A percentile compares a stretch with the other conserved stretches of the same genome.
phyloP scores from a whole-genome alignment of 2,888 invertebrate species.

The Eutolmus rufibarbis region DNA sequence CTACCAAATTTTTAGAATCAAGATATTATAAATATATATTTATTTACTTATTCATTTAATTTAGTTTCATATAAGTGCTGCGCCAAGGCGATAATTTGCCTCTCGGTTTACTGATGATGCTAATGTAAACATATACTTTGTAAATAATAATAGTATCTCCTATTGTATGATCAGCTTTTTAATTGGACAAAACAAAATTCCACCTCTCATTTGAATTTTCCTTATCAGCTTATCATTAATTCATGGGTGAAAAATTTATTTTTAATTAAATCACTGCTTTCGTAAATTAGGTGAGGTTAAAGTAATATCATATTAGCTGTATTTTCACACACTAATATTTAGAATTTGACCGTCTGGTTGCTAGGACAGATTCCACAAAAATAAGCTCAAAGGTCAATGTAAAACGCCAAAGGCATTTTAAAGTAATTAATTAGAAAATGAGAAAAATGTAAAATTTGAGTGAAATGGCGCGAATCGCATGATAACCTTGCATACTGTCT shows the following conservation, averaged over 20 bases:
- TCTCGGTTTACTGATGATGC: background rate
- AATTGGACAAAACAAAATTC: background rate
- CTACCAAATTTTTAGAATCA: too few relatives aligned
- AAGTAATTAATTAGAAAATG: background rate
- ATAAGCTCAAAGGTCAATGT: background rate
- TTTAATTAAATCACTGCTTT: background rate
- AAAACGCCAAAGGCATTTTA: background rate
- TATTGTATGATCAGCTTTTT: background rate
- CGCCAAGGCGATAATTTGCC: background rate
- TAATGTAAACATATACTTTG: background rate
- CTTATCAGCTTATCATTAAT: background rate
- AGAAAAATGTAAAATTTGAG: background rate
- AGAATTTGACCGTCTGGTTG: conserved; percentile 11
- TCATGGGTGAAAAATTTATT: background rate
- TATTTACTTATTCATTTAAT: too few relatives aligned
- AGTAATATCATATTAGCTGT: background rate
- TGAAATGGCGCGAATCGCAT: background rate
- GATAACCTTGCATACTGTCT: conserved; percentile 12
- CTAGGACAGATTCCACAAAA: background rate
- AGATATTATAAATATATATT: too few relatives aligned
- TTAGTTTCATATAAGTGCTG: background rate
- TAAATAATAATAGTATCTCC: background rate
- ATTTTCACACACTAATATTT: background rate
- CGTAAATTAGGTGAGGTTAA: conserved; percentile 9
- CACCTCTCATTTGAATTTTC: background rate